Evolutionary conservation across 2,797 vertebrate genomes (phyloP).

Genomic region (Polyboroides typus): DNA sequence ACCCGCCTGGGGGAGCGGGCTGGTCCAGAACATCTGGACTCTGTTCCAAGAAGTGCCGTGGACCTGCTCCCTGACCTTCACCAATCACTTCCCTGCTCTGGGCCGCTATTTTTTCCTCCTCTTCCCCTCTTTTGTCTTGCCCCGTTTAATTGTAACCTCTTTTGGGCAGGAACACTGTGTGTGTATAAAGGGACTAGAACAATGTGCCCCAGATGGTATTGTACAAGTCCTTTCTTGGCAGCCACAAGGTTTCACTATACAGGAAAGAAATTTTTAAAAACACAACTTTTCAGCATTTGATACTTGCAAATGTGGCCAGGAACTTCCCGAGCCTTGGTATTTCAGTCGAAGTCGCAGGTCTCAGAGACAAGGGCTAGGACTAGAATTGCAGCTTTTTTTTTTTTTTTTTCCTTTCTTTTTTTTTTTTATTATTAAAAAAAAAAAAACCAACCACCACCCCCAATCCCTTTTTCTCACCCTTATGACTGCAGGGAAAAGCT

Average conservation of each 20-base stretch:
- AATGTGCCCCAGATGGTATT: slow-evolving; percentile 28
- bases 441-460: not conserved
- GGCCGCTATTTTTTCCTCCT: not conserved
- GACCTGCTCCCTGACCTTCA: not conserved
- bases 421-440: not conserved
- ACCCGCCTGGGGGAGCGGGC: accelerated
- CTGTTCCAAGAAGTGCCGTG: accelerated
- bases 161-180: not conserved
- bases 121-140: not conserved
- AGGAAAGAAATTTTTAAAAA: not conserved
- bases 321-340: not conserved
- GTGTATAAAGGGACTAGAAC: slow-evolving; percentile 2
- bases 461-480: not conserved
- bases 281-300: not conserved
- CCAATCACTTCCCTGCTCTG: not conserved
- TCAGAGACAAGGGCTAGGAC: not conserved
- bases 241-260: not conserved
- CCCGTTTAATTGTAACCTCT: not conserved
- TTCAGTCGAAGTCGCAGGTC: not conserved
- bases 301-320: not conserved
- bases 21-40: not conserved
- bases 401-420: not conserved
- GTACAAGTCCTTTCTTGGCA: not conserved
- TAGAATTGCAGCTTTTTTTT: not conserved
- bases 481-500: not conserved